Conservation (phyloP, 1,140 invertebrate genomes). For the Drosophila azteca region DNA sequence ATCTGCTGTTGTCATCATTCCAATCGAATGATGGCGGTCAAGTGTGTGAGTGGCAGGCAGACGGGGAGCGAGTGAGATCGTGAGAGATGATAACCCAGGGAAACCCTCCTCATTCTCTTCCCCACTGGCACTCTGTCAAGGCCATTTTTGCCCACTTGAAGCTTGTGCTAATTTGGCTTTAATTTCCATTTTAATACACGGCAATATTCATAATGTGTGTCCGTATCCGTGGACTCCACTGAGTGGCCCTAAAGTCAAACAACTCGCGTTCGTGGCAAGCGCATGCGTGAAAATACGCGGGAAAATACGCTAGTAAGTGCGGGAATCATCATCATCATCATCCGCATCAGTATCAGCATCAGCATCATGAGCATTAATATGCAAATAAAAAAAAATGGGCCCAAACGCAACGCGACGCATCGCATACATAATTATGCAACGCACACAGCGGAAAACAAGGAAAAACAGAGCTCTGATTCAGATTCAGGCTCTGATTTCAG, state of each 20-base stretch:
- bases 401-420: slow-evolving; percentile 51
- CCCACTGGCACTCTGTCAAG: background rate
- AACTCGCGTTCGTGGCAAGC: slow-evolving; percentile 23
- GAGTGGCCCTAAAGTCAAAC: slow-evolving; percentile 17
- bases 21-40: too few relatives aligned
- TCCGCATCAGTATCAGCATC: slow-evolving; percentile 9
- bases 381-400: slow-evolving; percentile 63
- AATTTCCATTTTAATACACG: slow-evolving; percentile 75
- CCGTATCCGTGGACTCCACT: background rate
- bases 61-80: too few relatives aligned
- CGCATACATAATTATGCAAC: slow-evolving; percentile 54
- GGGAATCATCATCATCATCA: slow-evolving; percentile 29
- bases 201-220: slow-evolving; percentile 59
- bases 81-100: too few relatives aligned
- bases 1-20: too few relatives aligned
- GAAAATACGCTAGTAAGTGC: slow-evolving; percentile 1
- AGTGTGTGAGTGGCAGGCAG: too few relatives aligned
- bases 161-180: slow-evolving; percentile 71
- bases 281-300: slow-evolving; percentile 58
- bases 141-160: slow-evolving; percentile 30
- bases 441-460: slow-evolving; percentile 13
- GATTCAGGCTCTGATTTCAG: background rate
- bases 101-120: too few relatives aligned
- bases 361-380: slow-evolving; percentile 59
- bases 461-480: slow-evolving; percentile 21